Percentiles rank a stretch among this genome's conserved stretches.
phyloP scores from a whole-genome alignment of 2,113 vertebrate genomes.

The Naja naja region DNA sequence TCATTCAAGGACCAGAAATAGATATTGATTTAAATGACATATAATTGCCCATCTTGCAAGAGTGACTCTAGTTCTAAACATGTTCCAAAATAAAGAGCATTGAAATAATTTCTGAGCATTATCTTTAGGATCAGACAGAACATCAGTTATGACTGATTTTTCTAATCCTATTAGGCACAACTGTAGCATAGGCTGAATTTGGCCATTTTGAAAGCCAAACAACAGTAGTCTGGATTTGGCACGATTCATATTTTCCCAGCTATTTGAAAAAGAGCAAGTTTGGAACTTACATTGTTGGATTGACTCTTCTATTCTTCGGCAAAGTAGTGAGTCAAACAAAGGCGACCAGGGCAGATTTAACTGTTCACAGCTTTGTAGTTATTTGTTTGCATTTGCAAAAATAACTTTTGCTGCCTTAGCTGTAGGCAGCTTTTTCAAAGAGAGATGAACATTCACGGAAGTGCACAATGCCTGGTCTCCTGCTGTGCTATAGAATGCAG shows the following conservation, averaged over 20 bases:
- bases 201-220: not conserved
- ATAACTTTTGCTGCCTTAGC: not conserved
- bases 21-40: not conserved
- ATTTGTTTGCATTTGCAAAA: slow-evolving; percentile 26
- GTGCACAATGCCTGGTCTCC: slow-evolving; percentile 20
- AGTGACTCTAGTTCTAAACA: not conserved
- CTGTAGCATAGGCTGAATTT: not conserved
- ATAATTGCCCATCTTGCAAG: not conserved
- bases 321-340: slow-evolving; percentile 8
- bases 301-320: slow-evolving; percentile 4
- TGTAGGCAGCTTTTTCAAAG: slow-evolving; percentile 28
- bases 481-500: slow-evolving; percentile 18
- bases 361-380: slow-evolving; percentile 14
- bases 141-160: not conserved
- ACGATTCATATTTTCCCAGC: not conserved
- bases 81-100: not conserved
- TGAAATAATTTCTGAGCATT: not conserved
- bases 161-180: not conserved
- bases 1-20: not conserved
- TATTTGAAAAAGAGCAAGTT: not conserved
- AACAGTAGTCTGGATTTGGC: slow-evolving; percentile 7
- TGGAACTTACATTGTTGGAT: slow-evolving; percentile 13
- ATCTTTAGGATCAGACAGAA: not conserved
- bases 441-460: not conserved
- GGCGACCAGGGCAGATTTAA: slow-evolving; percentile 11